Conservation (phyloP, 2,797 vertebrate species). For the Chloroceryle inda region DNA sequence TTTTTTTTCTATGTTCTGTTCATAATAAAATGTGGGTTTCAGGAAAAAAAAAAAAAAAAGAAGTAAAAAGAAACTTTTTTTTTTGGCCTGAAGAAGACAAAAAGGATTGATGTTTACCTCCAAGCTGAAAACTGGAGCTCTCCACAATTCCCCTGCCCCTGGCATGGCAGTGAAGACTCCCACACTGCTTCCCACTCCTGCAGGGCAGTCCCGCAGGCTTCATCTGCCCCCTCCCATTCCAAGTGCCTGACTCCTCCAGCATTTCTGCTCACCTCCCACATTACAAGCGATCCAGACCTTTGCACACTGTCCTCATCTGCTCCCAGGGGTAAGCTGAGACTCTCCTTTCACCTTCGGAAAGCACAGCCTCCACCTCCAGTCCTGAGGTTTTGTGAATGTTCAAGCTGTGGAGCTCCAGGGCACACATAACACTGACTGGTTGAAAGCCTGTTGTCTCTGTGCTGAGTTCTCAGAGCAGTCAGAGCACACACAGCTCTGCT, state of each 20-base stretch:
- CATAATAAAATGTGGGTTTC: background rate
- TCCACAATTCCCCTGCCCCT: background rate
- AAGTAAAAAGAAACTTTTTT: background rate
- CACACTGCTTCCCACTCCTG: background rate
- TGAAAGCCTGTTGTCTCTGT: accelerated
- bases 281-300: background rate
- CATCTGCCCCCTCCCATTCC: slow-evolving; percentile 50
- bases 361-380: background rate
- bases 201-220: background rate
- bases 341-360: background rate
- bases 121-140: background rate
- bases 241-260: slow-evolving; percentile 53
- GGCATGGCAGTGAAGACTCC: background rate
- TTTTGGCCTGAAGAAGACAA: background rate
- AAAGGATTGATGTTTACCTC: background rate
- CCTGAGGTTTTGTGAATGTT: background rate
- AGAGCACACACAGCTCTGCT: background rate
- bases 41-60: background rate
- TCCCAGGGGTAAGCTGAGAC: background rate
- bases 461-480: background rate
- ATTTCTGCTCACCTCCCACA: slow-evolving; percentile 49
- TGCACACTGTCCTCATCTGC: background rate
- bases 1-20: background rate
- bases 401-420: background rate
- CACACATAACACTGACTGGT: accelerated